Evolutionary conservation across 2,113 vertebrate genomes (phyloP), one percentile per base, ranked within the genome.

Genomic region (Pseudopipra pipra): DNA sequence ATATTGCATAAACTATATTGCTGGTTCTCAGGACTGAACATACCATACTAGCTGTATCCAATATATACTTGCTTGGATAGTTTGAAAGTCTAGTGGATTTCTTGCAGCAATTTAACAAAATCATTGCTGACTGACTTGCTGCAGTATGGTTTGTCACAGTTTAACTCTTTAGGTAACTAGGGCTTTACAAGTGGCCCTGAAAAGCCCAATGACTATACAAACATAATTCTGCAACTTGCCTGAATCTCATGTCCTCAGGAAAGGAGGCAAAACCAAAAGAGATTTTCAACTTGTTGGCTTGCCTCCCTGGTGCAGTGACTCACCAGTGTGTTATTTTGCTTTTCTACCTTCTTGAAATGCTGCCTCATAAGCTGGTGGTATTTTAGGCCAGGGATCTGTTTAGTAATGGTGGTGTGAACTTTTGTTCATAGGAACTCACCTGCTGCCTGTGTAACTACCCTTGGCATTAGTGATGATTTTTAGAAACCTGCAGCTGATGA

Each of bases 401-500:
- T 76, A 51, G 27, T 66, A 91, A 89, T 44, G 71, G 23, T 90
- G 68, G 7, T 70, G 51, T 51, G 83, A 88, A 67, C 39, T 76
- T 79, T 20, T 66, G 49, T 76, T 93, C n/a, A 18, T 39, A 76
- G 30, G 67, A 91, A 28, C 65, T 87, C n/a, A 78, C 47, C 33
- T 82, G 61, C 94, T 96, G 93, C 43, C 89, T 71, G 37, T 92
- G 59, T 87, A 92, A 78, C 81, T 30, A 70, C 66, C 31, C 55
- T 81, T 55, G 90, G 87, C 71, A 85, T 93, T 95, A 93, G 37
- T 23, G 72, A 44, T 46, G 75, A 16, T 62, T 73, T 95, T 89
- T 31, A 92, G 85, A 93, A 93, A 92, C 41, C 63, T 43, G 55
- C 82, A 92, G 66, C 49, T 92, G 89, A 63, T 95, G 81, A 87